Base-by-base conservation (phyloP, 1,140 invertebrate species). In the Drosophila sproati region DNA sequence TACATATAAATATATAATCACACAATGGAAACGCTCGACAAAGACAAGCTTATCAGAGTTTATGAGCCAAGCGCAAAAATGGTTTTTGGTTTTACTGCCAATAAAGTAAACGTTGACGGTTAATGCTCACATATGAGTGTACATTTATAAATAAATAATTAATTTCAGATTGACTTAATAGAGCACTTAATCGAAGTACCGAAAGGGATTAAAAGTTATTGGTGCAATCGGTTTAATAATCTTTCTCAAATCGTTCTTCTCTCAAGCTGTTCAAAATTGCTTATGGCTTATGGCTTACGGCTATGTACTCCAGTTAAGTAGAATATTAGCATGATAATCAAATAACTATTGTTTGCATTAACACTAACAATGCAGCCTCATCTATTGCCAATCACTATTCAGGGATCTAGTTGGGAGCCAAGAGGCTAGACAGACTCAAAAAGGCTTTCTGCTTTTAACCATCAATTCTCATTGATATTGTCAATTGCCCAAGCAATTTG, bases 231-330 rank as follows among this genome's bases (percentile, higher is more conserved):
- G 78, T 67, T 80, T 62, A 68, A 52, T 55, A 81, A 81, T 69
- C 77, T 73, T 62, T 81, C 68, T 77, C 48, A 73, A 32, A 81
- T 69, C 77, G 78, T 62, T 81, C 68, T 77, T 43, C 68, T 32
- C 68, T 47, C 10, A 41, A 62, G 20, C 47, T 29, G 29, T 29
- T 50, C 29, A 69, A 69, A 78, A 67, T 68, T 63, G 43, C 41
- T 68, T 75, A 79, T 69, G 57, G 52, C 39, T 69, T 20, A 20
- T 20, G 20, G 55, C 28, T 43, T 45, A 37, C 5, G 10, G n/a
- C 20, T 12, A 51, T 32, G 41, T 48, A 34, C 8, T 35, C 51
- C 7, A 5, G 32, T 43, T n/a, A 20, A 7, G 8, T 60, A 60
- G 47, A 35, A 60, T 48, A 10, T 34, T 60, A 47, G 29, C 29